A percentile compares a stretch with the other conserved stretches of the same genome.
These are phyloP conservation scores for Condylura cristata DNA, from an alignment of 2,113 vertebrate species.

Conservation along the genomic window DNA sequence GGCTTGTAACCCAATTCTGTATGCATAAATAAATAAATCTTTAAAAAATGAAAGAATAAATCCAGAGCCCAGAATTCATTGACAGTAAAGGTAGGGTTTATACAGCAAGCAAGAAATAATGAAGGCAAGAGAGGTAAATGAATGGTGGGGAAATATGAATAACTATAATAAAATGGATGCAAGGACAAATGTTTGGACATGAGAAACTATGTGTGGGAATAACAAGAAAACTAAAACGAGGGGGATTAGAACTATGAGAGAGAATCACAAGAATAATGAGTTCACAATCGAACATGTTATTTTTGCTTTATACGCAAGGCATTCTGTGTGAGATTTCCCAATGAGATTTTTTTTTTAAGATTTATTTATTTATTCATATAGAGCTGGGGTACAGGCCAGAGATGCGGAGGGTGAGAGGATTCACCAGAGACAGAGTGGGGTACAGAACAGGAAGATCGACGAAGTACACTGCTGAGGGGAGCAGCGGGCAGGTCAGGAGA, in stretches of 20 bases:
- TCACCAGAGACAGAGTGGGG: no score
- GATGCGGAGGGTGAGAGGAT: no score
- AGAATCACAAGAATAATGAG: not conserved
- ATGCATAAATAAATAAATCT: no score
- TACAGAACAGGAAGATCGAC: no score
- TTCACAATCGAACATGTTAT: no score
- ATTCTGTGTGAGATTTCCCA: not conserved
- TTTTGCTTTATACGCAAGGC: not conserved
- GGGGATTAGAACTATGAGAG: not conserved
- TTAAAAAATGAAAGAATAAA: constrained; percentile 13
- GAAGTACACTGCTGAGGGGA: no score
- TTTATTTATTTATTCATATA: no score
- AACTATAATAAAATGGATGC: not conserved
- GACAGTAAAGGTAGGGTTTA: not conserved
- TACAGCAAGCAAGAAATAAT: not conserved
- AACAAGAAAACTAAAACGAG: not conserved
- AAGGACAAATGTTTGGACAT: not conserved
- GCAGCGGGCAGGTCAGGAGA: no score
- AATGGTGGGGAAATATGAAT: not conserved
- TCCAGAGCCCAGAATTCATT: not conserved
- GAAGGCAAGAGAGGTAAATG: not conserved
- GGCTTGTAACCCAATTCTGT: no score
- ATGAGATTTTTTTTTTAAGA: not conserved
- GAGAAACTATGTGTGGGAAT: not conserved
- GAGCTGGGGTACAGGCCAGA: no score